phyloP scores from a whole-genome alignment of 2,113 vertebrate genomes.

The Daboia siamensis region DNA sequence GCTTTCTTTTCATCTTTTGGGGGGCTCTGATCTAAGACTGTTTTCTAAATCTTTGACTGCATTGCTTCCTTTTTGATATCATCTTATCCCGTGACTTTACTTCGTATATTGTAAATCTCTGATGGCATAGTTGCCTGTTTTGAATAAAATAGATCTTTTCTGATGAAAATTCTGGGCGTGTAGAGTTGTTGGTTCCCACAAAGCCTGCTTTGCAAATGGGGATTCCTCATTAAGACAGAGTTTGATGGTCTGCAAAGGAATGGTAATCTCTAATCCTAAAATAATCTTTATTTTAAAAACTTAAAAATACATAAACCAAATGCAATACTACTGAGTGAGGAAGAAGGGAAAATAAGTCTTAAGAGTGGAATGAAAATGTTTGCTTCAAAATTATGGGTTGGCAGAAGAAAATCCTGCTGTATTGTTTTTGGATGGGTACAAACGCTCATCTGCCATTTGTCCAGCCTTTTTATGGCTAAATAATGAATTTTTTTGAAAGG shows the following conservation, averaged over 20 bases:
- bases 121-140: constrained; percentile 23
- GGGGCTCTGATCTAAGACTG: neutral
- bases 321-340: neutral
- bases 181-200: neutral
- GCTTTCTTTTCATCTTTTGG: constrained; percentile 12
- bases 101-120: constrained; percentile 11
- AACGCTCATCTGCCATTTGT: neutral
- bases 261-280: neutral
- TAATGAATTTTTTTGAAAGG: neutral
- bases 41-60: neutral
- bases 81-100: constrained; percentile 32
- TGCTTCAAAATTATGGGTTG: neutral
- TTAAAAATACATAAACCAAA: neutral
- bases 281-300: neutral
- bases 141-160: constrained; percentile 12
- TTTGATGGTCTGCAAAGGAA: neutral
- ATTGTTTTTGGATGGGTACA: neutral
- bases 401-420: neutral
- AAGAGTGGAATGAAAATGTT: neutral
- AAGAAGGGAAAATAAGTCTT: neutral
- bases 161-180: constrained; percentile 2
- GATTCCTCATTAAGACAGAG: neutral
- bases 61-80: constrained; percentile 12
- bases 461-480: neutral
- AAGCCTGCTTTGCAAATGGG: neutral